Evolutionary conservation across 2,797 vertebrate species (phyloP), one percentile per base, ranked within the genome.

Genomic region (Buphagus erythrorhynchus): DNA sequence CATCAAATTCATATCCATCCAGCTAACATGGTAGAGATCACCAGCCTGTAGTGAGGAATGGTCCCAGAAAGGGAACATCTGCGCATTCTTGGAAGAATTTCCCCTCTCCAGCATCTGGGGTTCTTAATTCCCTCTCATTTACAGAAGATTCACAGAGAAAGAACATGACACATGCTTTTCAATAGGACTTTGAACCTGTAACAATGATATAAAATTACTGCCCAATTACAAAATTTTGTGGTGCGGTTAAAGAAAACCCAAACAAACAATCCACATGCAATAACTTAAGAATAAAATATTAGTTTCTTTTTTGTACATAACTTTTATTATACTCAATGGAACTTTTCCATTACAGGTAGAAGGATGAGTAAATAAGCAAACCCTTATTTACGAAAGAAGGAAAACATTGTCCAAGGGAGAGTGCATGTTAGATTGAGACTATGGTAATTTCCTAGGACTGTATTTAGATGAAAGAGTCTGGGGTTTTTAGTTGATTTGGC

Each of bases 401-500:
- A 33, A 72, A 72, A 72, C 51, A 31, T 4, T 6, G 14, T 58
- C 71, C 61, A 58, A 77, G 48, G 63, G 29, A 61, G 52, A 55
- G 9, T 40, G 25, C 21, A 26, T 42, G 38, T 62, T 62, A 71
- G 61, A 77, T 6, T 31, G 66, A 86, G 66, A 65, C 51, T 51
- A 25, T 2, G 4, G 59, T 66, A 48, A 81, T 86, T 94, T 94
- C 58, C 85, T 91, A 90, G 40, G 51, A 48, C 62, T 78, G 82
- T 57, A 82, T 91, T 94, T 86, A 93, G 62, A 94, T 78, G 33
- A 86, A 93, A 78, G 29, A 68, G 58, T 88, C 82, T 81, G 65
- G 45, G 4, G 3, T 48, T 94, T 89, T 95, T 81, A 84, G 76
- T 65, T 72, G 78, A 75, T 96, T 93, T 95, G 89, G 87, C 91